Evolutionary conservation across 1,140 invertebrate species (phyloP).

Genomic region (Drosophila mauritiana): DNA sequence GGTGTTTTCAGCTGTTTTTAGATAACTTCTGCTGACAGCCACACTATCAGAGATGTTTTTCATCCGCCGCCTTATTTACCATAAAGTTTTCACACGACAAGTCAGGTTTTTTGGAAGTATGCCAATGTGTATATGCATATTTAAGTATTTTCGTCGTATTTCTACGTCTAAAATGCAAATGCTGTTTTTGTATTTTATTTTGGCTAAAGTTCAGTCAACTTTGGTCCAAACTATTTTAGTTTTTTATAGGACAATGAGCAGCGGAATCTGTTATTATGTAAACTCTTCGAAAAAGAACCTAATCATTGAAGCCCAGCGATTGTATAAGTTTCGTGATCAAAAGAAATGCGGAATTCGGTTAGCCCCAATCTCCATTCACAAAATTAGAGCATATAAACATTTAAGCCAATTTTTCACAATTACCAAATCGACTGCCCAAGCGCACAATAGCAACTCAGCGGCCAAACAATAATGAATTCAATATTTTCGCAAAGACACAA

Average conservation of each 20-base stretch:
- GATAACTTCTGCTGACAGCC: slow-evolving; percentile 57
- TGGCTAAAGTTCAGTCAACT: slow-evolving; percentile 65
- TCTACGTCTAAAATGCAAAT: slow-evolving; percentile 53
- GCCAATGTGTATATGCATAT: slow-evolving; percentile 52
- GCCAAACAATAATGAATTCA: slow-evolving; percentile 49
- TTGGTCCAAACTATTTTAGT: slow-evolving; percentile 7
- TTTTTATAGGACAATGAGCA: neutral
- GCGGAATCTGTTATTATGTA: slow-evolving; percentile 12
- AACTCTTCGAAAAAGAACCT: slow-evolving; percentile 37
- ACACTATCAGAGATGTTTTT: slow-evolving; percentile 51
- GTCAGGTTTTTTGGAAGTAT: slow-evolving; percentile 49
- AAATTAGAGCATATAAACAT: slow-evolving; percentile 76
- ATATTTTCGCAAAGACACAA: slow-evolving; percentile 67
- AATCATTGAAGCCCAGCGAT: slow-evolving; percentile 23
- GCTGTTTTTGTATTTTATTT: slow-evolving; percentile 35
- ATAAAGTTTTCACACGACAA: slow-evolving; percentile 66
- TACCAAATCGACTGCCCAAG: slow-evolving; percentile 51
- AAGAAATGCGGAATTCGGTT: slow-evolving; percentile 49
- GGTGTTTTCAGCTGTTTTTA: slow-evolving; percentile 53
- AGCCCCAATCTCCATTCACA: slow-evolving; percentile 48
- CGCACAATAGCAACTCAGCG: slow-evolving; percentile 47
- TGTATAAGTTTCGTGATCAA: slow-evolving; percentile 46
- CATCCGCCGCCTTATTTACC: slow-evolving; percentile 52
- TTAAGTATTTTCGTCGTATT: slow-evolving; percentile 21
- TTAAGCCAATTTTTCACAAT: slow-evolving; percentile 54